Evolutionary conservation across 2,797 vertebrate genomes (phyloP), one percentile per base, ranked within the genome.

Genomic region (Crocodylus rhombifer): DNA sequence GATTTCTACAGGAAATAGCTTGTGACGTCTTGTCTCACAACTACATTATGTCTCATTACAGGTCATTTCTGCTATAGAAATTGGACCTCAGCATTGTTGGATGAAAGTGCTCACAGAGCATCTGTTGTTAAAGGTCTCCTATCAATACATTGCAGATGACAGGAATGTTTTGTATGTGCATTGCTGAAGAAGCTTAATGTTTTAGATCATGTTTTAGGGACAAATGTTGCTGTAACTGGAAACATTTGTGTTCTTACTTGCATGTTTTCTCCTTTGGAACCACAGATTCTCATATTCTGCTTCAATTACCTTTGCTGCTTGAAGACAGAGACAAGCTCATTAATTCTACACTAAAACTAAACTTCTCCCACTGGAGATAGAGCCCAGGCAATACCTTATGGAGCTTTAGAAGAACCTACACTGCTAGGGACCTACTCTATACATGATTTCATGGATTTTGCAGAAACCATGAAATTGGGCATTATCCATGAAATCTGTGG

Each of bases 11-110:
- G 95, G 93, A 97, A 98, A 97, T 95, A 79, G 95, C 94, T 95
- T 94, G 80, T 94, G 97, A 98, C 97, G 95, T 95, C 96, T 97
- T 97, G 96, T 96, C 96, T 97, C 96, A 93, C 96, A 95, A 94
- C 95, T 96, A 92, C 96, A 95, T 97, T 97, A 97, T 79, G 96
- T 95, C 95, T 97, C 96, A 94, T 97, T 98, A 96, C 63, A 95
- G 96, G 90, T 88, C 93, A 90, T 91, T 89, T 91, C 93, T 97
- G 84, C 92, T 87, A 17, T 87, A 77, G 91, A 67, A 84, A 90
- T 85, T 90, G n/a, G 76, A 87, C 93, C 89, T 89, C 30, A 88
- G 79, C 62, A 84, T 51, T 25, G 76, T 26, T 28, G 71, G 81
- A 84, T 73, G 74, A 88, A 91, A 94, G 90, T 87, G 91, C 82